These are phyloP conservation scores for Herpetotheres cachinnans DNA, from an alignment of 2,113 vertebrate genomes.

Conservation along the genomic window DNA sequence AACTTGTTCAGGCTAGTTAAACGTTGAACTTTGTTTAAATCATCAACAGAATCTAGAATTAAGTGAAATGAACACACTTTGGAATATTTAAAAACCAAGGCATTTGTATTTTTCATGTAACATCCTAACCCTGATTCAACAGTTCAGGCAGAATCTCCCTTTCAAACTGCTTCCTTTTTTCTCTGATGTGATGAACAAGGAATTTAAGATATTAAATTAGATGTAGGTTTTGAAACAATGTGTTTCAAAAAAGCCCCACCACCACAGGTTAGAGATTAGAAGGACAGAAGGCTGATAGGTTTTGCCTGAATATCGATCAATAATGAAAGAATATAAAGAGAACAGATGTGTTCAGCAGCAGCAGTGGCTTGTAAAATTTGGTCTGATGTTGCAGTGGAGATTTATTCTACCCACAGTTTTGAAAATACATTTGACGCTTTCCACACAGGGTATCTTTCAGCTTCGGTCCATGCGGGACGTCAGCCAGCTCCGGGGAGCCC, in stretches of 20 bases:
- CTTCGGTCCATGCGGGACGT: not conserved
- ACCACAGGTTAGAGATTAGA: not conserved
- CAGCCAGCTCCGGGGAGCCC: not conserved
- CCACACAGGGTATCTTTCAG: not conserved
- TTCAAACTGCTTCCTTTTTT: not conserved
- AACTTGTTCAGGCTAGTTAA: slow-evolving; percentile 11
- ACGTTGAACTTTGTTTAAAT: slow-evolving; percentile 17
- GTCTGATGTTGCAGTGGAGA: rapidly evolving
- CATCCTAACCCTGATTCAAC: not conserved
- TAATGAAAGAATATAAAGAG: rapidly evolving
- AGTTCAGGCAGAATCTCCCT: not conserved
- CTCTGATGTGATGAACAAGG: not conserved
- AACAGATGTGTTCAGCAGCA: rapidly evolving
- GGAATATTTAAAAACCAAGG: not conserved
- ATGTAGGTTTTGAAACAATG: not conserved
- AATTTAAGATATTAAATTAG: not conserved
- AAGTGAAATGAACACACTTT: not conserved
- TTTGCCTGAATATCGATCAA: not conserved
- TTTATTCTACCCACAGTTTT: rapidly evolving
- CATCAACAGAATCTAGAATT: slow-evolving; percentile 15
- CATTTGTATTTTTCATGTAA: not conserved
- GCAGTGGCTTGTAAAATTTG: rapidly evolving
- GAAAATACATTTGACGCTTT: rapidly evolving
- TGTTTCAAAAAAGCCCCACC: not conserved
- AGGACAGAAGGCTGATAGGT: not conserved